These are phyloP conservation scores for Hippocampus zosterae DNA, from an alignment of 2,113 vertebrate genomes.

Conservation along the genomic window DNA sequence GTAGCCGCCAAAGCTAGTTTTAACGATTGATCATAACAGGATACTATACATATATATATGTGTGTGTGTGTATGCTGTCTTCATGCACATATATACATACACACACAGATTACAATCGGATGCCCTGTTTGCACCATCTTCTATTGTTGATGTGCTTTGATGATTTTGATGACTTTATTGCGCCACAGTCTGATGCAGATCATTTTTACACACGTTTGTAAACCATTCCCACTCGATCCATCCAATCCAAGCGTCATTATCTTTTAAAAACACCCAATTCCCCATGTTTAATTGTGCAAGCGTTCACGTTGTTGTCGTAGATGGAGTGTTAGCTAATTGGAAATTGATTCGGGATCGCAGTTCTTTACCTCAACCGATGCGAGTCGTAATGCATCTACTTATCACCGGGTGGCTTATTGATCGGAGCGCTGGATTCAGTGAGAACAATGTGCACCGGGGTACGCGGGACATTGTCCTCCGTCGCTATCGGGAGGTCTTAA, in stretches of 20 bases:
- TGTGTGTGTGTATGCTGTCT: too few relatives aligned
- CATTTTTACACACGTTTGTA: not conserved
- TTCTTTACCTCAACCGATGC: not conserved
- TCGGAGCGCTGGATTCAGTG: conserved; percentile 3
- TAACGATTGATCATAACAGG: too few relatives aligned
- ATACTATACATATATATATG: too few relatives aligned
- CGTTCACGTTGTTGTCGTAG: not conserved
- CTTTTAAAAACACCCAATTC: not conserved
- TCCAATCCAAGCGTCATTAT: not conserved
- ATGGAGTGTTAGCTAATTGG: conserved; percentile 61
- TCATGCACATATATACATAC: too few relatives aligned
- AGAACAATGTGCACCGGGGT: conserved; percentile 17
- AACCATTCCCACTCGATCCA: not conserved
- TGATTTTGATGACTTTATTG: not conserved
- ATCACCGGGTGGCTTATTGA: conserved; percentile 16
- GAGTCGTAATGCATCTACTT: conserved; percentile 4
- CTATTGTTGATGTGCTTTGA: too few relatives aligned
- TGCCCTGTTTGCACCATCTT: too few relatives aligned
- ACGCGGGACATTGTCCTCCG: conserved; percentile 17
- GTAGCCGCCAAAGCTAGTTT: too few relatives aligned
- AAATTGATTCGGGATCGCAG: conserved; percentile 48
- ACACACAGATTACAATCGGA: too few relatives aligned
- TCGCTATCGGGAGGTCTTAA: not conserved
- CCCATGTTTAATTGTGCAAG: not conserved
- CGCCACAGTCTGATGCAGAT: not conserved